These are phyloP conservation scores for Pomatostomus ruficeps DNA, from an alignment of 2,113 vertebrate species.

Conservation along the genomic window DNA sequence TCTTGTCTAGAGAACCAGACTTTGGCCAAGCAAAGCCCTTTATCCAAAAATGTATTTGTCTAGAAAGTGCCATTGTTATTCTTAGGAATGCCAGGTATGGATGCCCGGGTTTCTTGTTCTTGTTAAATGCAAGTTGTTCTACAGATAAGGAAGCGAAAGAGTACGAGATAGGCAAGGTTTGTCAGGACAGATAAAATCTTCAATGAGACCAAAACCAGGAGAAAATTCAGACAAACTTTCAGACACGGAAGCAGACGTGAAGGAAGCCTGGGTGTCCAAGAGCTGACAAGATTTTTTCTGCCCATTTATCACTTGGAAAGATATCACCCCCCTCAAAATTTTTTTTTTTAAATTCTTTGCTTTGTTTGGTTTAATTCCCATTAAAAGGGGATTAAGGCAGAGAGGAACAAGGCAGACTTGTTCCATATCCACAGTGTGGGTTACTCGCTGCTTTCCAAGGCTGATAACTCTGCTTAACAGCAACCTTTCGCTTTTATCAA, in stretches of 20 bases:
- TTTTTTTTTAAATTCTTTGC: too few species aligned
- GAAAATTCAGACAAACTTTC: conserved; percentile 1
- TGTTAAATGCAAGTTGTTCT: not conserved
- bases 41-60: conserved; percentile 46
- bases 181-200: conserved; percentile 40
- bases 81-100: not conserved
- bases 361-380: conserved; percentile 5
- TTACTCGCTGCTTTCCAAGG: not conserved
- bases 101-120: conserved; percentile 11
- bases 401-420: conserved; percentile 1
- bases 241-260: not conserved
- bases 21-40: conserved; percentile 34
- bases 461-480: not conserved
- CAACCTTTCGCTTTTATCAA: not conserved
- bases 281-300: not conserved
- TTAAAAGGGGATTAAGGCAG: not conserved
- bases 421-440: not conserved
- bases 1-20: conserved; percentile 10
- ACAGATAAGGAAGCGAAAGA: conserved; percentile 15
- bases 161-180: conserved; percentile 11
- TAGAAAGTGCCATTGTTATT: not conserved
- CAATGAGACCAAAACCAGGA: not conserved
- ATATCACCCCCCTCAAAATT: not conserved
- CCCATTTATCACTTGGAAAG: not conserved
- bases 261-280: not conserved